These are phyloP conservation scores for Drosophila nr. medialis DNA, from an alignment of 2,888 invertebrate genomes.

Conservation along the genomic window DNA sequence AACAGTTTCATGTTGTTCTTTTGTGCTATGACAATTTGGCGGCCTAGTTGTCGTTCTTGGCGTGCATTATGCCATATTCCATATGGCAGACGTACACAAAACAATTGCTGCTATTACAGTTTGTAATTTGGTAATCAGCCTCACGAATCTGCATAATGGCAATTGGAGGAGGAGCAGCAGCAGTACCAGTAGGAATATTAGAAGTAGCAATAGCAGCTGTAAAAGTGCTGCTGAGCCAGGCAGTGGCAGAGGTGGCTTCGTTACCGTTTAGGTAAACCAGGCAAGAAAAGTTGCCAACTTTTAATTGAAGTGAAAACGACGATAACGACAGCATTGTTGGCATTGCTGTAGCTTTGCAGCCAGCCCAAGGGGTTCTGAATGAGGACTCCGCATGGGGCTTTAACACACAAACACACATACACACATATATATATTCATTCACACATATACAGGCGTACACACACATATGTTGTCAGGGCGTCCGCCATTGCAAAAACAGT, in stretches of 20 bases:
- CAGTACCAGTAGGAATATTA: background rate
- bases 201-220: conserved; percentile 18
- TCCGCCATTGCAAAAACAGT: conserved; percentile 73
- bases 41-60: conserved; percentile 59
- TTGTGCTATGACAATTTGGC: conserved; percentile 64
- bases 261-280: conserved; percentile 73
- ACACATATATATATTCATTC: conserved; percentile 10
- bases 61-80: conserved; percentile 19
- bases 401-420: conserved; percentile 40
- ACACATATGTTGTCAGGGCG: conserved; percentile 48
- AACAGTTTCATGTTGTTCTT: conserved; percentile 20
- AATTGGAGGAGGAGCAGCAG: conserved; percentile 55
- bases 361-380: conserved; percentile 68
- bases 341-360: conserved; percentile 65
- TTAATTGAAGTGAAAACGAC: conserved; percentile 83
- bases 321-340: conserved; percentile 81
- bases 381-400: conserved; percentile 55
- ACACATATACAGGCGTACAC: conserved; percentile 13
- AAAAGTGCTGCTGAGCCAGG: conserved; percentile 24
- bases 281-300: conserved; percentile 82
- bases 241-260: conserved; percentile 29
- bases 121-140: conserved; percentile 80
- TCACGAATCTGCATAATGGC: conserved; percentile 81
- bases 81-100: conserved; percentile 65
- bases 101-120: conserved; percentile 79